phyloP scores from a whole-genome alignment of 2,797 vertebrate species.

The Poeciliopsis gracilis region DNA sequence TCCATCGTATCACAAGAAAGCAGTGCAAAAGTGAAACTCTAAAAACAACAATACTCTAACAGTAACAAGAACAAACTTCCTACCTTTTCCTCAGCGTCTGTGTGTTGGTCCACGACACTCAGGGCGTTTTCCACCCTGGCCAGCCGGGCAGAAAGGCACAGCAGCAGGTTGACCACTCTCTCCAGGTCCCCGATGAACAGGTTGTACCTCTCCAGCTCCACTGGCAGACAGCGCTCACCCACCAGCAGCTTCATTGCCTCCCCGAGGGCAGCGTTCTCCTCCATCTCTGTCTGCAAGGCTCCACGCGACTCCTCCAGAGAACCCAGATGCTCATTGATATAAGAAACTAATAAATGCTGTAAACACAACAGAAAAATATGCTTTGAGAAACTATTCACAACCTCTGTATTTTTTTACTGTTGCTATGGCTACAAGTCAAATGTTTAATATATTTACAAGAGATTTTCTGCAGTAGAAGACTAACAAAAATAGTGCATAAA shows the following conservation, averaged over 20 bases:
- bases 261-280: constrained; percentile 67
- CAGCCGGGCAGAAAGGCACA: constrained; percentile 91
- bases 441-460: background rate
- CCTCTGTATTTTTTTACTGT: background rate
- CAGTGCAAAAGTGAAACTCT: background rate
- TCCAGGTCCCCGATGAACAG: constrained; percentile 93
- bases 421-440: background rate
- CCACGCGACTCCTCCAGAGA: constrained; percentile 72
- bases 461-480: background rate
- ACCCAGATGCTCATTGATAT: constrained; percentile 77
- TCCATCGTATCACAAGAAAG: background rate
- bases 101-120: constrained; percentile 79
- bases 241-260: constrained; percentile 78
- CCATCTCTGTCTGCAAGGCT: constrained; percentile 69
- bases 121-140: constrained; percentile 90
- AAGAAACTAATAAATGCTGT: constrained; percentile 82
- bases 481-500: background rate
- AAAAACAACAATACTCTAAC: background rate
- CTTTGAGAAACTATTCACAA: background rate
- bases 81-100: constrained; percentile 91
- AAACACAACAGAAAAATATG: background rate
- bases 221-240: constrained; percentile 75
- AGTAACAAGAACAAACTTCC: constrained; percentile 23
- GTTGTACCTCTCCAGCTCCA: constrained; percentile 87
- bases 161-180: constrained; percentile 92